Evolutionary conservation across 2,113 vertebrate species (phyloP).

Genomic region (Pan paniscus): DNA sequence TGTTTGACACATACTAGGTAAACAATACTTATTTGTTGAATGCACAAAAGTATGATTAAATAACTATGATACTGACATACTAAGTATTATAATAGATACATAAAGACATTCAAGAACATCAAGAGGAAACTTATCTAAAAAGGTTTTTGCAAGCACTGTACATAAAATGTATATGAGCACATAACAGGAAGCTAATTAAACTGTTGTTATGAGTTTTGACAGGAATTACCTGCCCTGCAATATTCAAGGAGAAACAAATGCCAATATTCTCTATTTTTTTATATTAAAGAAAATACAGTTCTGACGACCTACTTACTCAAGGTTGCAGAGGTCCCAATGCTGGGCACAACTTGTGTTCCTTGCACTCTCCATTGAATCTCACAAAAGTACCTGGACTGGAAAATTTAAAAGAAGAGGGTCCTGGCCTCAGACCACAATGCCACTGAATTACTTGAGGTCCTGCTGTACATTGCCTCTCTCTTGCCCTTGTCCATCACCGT

Average conservation of each 20-base stretch:
- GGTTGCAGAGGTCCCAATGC: neutral
- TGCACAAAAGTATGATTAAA: neutral
- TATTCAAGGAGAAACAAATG: neutral
- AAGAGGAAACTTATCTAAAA: neutral
- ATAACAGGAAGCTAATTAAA: neutral
- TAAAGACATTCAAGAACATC: neutral
- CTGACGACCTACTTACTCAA: neutral
- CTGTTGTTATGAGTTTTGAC: neutral
- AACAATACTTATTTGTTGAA: neutral
- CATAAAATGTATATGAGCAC: neutral
- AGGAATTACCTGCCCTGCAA: neutral
- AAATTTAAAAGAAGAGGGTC: neutral
- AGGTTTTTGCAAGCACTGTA: neutral
- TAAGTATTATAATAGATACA: neutral
- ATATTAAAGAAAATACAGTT: neutral
- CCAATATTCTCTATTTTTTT: neutral
- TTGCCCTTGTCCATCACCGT: fast-evolving
- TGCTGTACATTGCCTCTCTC: fast-evolving
- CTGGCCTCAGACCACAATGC: neutral
- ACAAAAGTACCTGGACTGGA: neutral
- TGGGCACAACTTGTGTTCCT: neutral
- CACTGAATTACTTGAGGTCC: neutral
- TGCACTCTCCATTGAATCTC: neutral
- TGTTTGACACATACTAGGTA: neutral
- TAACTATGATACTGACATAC: neutral